These are phyloP conservation scores for Hippoglossus hippoglossus DNA, from an alignment of 2,797 vertebrate species.

Conservation along the genomic window DNA sequence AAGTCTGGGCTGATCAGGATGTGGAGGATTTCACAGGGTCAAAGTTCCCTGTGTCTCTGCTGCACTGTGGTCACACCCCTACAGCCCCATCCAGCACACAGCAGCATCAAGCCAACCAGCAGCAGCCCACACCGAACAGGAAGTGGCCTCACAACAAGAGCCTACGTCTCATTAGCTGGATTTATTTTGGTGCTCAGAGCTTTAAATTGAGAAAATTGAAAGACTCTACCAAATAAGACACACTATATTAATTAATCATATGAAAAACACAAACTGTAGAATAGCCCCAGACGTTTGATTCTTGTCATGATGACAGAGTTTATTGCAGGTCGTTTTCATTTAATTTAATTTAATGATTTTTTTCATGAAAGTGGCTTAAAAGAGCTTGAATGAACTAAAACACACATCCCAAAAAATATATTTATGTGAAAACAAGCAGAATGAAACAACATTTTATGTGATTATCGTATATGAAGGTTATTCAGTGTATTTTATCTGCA, in stretches of 20 bases:
- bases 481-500: background rate
- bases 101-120: conserved; percentile 34
- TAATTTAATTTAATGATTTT: too few relatives aligned
- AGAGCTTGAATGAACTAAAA: too few relatives aligned
- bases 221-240: too few relatives aligned
- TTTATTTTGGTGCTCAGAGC: too few relatives aligned
- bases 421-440: background rate
- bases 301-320: too few relatives aligned
- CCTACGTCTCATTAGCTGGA: background rate
- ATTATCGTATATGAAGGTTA: background rate
- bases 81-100: conserved; percentile 24
- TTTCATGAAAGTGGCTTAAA: too few relatives aligned
- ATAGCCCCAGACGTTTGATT: too few relatives aligned
- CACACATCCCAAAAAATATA: background rate
- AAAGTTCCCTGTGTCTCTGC: conserved; percentile 38
- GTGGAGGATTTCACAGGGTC: too few relatives aligned
- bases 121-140: conserved; percentile 50
- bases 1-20: background rate
- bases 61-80: conserved; percentile 72
- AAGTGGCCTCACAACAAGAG: conserved; percentile 19
- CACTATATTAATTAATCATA: too few relatives aligned
- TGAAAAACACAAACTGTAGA: too few relatives aligned
- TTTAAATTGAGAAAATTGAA: too few relatives aligned
- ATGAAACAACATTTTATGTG: background rate
- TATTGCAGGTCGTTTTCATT: too few relatives aligned